Evolutionary conservation across 2,888 invertebrate genomes (phyloP), one percentile per base, ranked within the genome.

Genomic region (Zele albiditarsus): DNA sequence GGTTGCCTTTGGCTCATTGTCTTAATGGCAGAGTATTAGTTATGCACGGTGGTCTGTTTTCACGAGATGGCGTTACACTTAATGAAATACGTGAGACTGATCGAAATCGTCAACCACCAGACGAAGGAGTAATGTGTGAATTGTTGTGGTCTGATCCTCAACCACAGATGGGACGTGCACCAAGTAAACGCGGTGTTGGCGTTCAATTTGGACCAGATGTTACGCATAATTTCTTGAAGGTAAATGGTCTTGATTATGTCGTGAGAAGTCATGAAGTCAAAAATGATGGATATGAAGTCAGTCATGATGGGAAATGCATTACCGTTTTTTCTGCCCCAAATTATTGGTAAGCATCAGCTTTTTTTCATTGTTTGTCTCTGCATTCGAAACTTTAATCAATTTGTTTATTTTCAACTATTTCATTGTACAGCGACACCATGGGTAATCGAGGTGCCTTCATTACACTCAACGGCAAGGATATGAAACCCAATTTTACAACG

Each of bases 321-420:
- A 99, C 99, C 14, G 98, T 99, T 66, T 99, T 99, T 92, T 98
- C 98, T 0, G 99, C 99, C 82, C 99, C 99, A 80, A 99, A 99
- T 90, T 99, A 99, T 92, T 99, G 99, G 97, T 97, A 89, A 89
- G 90, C 89, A 70, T 53, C 25, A 67, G 10, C 49, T 57, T 70
- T 71, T 10, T 27, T 68, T 62, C 28, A 20, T n/a, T 6, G 4
- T 31, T 38, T 57, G 28, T 31, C 2, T 12, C 0, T 10, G 31
- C 10, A 23, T 14, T 2, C 4, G 0, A 46, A 4, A 46, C 14
- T 49, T 27, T 8, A 10, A 46, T 23, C 57, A 3, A 57, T 57
- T 62, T 31, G 28, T 58, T 42, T 8, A 46, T 46, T 28, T 14
- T 25, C 42, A 62, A 53, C 8, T 20, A 53, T 53, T 53, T 49